phyloP scores from a whole-genome alignment of 2,113 vertebrate species.

The Catharus minimus region DNA sequence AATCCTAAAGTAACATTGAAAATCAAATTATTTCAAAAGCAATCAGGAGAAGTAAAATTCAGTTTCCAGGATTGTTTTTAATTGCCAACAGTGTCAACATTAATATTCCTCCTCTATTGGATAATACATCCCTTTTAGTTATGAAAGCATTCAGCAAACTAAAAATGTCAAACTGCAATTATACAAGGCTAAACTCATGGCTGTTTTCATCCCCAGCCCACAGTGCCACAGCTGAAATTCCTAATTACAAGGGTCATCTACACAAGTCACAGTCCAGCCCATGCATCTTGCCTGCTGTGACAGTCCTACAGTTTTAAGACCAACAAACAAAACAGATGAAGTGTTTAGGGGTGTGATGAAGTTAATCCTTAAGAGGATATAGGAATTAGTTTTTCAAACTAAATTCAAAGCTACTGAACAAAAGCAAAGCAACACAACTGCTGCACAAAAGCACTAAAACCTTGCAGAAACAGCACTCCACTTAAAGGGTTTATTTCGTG shows the following conservation, averaged over 20 bases:
- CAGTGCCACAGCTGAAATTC: neutral
- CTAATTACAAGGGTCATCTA: slow-evolving; percentile 19
- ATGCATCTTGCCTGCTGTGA: neutral
- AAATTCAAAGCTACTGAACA: neutral
- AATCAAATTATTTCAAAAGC: slow-evolving; percentile 38
- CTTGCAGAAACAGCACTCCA: neutral
- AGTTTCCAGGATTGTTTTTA: slow-evolving; percentile 33
- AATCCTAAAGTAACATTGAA: neutral
- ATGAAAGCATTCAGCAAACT: slow-evolving; percentile 22
- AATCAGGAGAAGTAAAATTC: slow-evolving; percentile 10
- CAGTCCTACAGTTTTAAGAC: neutral
- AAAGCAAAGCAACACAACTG: neutral
- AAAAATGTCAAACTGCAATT: slow-evolving; percentile 5
- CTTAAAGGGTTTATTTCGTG: neutral
- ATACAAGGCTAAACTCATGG: neutral
- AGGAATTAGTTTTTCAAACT: slow-evolving; percentile 35
- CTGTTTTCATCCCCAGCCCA: neutral
- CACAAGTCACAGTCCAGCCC: neutral
- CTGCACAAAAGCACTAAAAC: neutral
- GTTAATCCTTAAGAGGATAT: slow-evolving; percentile 37
- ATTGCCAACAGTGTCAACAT: slow-evolving; percentile 37
- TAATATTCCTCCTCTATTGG: neutral
- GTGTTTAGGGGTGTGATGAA: neutral
- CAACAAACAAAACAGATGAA: slow-evolving; percentile 32
- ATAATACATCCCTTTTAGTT: slow-evolving; percentile 16